Conservation (phyloP, 2,888 invertebrate genomes). For the Quadroppia sp. region DNA sequence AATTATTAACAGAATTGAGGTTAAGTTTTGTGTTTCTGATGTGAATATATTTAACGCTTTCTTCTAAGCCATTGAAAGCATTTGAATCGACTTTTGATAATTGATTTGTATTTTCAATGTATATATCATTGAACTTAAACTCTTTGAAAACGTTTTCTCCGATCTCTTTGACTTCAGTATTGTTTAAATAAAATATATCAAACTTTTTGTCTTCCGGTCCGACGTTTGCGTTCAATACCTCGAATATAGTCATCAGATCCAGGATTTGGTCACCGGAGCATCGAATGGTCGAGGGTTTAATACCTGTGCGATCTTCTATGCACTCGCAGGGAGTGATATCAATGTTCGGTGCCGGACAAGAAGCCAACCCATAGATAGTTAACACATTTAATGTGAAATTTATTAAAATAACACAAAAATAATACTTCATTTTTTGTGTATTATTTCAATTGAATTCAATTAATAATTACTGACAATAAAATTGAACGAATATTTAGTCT, state of each 20-base stretch:
- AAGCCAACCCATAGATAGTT: neutral
- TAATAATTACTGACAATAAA: too few species aligned
- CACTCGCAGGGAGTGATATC: conserved; percentile 6
- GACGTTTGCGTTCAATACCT: conserved; percentile 2
- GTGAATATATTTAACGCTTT: neutral
- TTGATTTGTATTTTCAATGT: neutral
- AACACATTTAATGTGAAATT: too few species aligned
- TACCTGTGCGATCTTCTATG: neutral
- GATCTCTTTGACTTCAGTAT: conserved; percentile 9
- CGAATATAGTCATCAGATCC: neutral
- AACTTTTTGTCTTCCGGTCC: neutral
- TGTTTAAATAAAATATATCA: conserved; percentile 7
- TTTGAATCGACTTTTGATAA: neutral
- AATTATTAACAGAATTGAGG: neutral
- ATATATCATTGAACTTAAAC: neutral
- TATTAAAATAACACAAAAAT: too few species aligned
- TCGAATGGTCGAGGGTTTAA: neutral
- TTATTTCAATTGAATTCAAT: too few species aligned
- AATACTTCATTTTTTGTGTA: too few species aligned
- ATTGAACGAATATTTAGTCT: too few species aligned
- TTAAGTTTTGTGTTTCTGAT: neutral
- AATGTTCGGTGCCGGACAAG: conserved; percentile 6
- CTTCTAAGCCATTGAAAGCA: neutral
- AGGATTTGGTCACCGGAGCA: neutral
- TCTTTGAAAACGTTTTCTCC: conserved; percentile 21